A percentile compares a stretch with the other conserved stretches of the same genome.
Conservation (phyloP, 2,888 invertebrate genomes). For the Gortyna flavago region DNA sequence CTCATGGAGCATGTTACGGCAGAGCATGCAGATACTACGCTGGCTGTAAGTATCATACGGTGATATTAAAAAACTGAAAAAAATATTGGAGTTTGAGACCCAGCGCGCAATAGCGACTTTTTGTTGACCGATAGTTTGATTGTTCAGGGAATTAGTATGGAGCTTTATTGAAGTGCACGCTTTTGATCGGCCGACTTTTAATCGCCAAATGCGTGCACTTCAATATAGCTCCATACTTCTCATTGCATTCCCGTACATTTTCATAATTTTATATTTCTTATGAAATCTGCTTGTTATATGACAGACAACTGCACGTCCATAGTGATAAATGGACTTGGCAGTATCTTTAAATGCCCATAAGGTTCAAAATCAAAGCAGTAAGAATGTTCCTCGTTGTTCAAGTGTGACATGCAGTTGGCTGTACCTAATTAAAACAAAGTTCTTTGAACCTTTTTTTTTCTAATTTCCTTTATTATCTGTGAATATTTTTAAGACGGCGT, state of each 20-base stretch:
- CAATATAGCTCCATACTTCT: too few species aligned
- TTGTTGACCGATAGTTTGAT: too few species aligned
- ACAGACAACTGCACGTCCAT: background rate
- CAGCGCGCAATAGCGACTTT: too few species aligned
- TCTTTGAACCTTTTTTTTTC: background rate
- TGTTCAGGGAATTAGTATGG: too few species aligned
- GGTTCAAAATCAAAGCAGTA: background rate
- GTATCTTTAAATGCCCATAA: background rate
- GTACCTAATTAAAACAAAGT: background rate
- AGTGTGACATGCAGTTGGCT: background rate
- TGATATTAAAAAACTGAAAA: background rate
- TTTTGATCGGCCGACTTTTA: too few species aligned
- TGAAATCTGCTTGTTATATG: background rate
- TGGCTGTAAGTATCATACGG: slow-evolving; percentile 92
- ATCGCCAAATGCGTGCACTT: too few species aligned
- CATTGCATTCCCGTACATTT: slow-evolving; percentile 7
- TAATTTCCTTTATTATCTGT: background rate
- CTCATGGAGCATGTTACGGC: slow-evolving; percentile 97
- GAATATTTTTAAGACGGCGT: too few species aligned
- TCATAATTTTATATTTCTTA: slow-evolving; percentile 12
- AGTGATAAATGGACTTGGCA: background rate
- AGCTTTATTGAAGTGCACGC: too few species aligned
- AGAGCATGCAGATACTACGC: slow-evolving; percentile 97
- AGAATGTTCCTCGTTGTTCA: fast-evolving
- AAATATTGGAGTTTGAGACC: background rate